A percentile compares a stretch with the other conserved stretches of the same genome.
Evolutionary conservation across 2,888 invertebrate species (phyloP).

Genomic region (Thysanoteuthis rhombus): DNA sequence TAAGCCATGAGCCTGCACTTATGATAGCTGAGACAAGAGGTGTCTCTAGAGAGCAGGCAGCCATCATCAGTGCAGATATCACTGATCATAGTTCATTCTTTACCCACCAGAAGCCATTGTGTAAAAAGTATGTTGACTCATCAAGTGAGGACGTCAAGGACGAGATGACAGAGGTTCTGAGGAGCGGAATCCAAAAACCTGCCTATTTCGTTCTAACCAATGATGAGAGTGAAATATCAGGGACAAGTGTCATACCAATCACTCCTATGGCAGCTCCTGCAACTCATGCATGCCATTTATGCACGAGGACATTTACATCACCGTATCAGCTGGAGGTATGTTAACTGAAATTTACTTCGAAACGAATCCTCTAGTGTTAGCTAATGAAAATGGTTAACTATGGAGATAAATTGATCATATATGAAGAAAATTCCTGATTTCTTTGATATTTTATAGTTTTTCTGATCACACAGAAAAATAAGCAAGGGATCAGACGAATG

Average conservation of each 20-base stretch:
- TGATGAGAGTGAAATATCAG: neutral
- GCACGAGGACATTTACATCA: neutral
- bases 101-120: neutral
- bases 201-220: neutral
- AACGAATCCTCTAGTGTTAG: neutral
- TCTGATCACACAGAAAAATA: too few species aligned
- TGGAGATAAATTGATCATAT: too few species aligned
- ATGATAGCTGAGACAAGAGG: neutral
- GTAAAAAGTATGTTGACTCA: neutral
- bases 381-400: too few species aligned
- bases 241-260: conserved; percentile 2
- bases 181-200: neutral
- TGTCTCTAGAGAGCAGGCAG: neutral
- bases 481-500: too few species aligned
- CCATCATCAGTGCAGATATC: neutral
- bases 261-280: neutral
- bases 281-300: neutral
- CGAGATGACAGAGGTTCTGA: neutral
- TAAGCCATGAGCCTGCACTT: neutral
- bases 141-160: neutral
- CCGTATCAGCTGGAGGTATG: neutral
- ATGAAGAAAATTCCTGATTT: too few species aligned
- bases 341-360: neutral
- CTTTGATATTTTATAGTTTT: too few species aligned
- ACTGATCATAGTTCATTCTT: neutral